phyloP scores from a whole-genome alignment of 1,140 invertebrate genomes.

The Euschistus heros region DNA sequence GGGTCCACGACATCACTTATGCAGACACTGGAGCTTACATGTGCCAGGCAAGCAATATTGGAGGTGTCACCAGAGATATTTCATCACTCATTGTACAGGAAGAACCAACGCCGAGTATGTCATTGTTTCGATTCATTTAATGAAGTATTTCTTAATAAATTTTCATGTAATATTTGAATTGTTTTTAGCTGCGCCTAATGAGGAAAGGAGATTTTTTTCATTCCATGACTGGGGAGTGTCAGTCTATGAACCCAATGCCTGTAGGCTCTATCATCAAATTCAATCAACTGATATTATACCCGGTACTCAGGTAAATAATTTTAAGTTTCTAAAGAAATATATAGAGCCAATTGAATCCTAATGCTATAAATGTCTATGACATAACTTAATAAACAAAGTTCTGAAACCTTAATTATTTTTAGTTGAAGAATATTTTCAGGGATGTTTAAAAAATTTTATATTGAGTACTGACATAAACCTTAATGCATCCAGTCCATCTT shows the following conservation, averaged over 20 bases:
- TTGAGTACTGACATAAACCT: too few relatives aligned
- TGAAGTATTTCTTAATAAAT: too few relatives aligned
- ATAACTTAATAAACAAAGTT: too few relatives aligned
- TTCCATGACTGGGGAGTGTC: conserved; percentile 69
- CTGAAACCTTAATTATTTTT: too few relatives aligned
- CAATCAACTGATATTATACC: conserved; percentile 62
- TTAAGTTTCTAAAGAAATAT: too few relatives aligned
- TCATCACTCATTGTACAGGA: conserved; percentile 60
- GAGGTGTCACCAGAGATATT: conserved; percentile 57
- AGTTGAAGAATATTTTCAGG: too few relatives aligned
- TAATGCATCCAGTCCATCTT: too few relatives aligned
- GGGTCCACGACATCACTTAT: conserved; percentile 53
- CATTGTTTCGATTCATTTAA: background rate
- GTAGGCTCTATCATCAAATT: conserved; percentile 60
- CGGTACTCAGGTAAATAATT: conserved; percentile 57
- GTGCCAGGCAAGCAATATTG: conserved; percentile 60
- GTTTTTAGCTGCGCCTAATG: conserved; percentile 44
- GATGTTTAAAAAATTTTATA: too few relatives aligned
- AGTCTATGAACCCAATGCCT: conserved; percentile 62
- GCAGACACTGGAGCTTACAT: conserved; percentile 68
- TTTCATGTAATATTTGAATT: too few relatives aligned
- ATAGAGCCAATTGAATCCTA: too few relatives aligned
- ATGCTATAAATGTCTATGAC: too few relatives aligned
- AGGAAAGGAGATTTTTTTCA: conserved; percentile 58
- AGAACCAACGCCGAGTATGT: conserved; percentile 53